phyloP scores from a whole-genome alignment of 2,113 vertebrate species.

The Peucedramus taeniatus region DNA sequence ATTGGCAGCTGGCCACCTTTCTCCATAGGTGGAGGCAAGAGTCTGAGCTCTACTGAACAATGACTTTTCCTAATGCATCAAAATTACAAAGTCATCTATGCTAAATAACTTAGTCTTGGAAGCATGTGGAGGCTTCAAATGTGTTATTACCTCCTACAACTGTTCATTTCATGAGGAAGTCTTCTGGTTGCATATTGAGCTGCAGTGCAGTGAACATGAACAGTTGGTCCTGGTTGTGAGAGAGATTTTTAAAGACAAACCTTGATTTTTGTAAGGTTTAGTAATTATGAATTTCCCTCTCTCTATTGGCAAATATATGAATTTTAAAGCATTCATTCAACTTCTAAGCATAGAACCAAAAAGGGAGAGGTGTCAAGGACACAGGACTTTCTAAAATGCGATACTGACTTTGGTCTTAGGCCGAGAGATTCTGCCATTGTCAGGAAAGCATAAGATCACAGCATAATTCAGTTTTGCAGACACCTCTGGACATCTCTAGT shows the following conservation, averaged over 20 bases:
- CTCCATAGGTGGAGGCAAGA: not conserved
- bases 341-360: not conserved
- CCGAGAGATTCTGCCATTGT: not conserved
- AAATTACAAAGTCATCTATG: slow-evolving; percentile 41
- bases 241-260: not conserved
- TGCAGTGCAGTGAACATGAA: not conserved
- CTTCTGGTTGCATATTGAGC: not conserved
- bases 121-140: slow-evolving; percentile 47
- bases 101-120: slow-evolving; percentile 51
- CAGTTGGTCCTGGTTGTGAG: not conserved
- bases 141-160: slow-evolving; percentile 38
- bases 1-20: not conserved
- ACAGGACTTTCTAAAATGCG: accelerated
- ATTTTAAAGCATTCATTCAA: not conserved
- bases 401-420: not conserved
- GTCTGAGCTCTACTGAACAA: not conserved
- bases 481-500: not conserved
- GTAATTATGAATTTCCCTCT: not conserved
- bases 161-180: slow-evolving; percentile 40
- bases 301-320: not conserved
- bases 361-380: not conserved
- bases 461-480: not conserved
- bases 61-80: slow-evolving; percentile 52
- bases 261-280: not conserved
- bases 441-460: not conserved